Base-by-base conservation (phyloP, 2,113 vertebrate genomes). In the Irena cyanogastra region DNA sequence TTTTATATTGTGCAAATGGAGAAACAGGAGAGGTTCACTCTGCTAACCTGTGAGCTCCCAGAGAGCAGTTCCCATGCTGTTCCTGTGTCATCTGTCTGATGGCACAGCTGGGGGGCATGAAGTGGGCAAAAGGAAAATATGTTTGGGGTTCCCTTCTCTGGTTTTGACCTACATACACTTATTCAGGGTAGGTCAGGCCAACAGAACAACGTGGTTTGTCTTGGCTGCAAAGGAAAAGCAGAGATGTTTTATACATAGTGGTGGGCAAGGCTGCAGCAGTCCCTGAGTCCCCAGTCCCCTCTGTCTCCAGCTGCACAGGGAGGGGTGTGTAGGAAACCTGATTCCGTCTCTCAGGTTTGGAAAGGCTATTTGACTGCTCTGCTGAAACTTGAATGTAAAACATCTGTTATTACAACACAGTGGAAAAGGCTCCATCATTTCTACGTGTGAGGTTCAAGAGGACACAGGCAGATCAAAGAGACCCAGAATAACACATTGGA, bases 1-100 rank as follows among this genome's bases (percentile, higher is more conserved):
- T 12, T 77, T 65, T 52, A 4, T 56, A 2, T 3, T 44, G 52
- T 53, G 28, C 31, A 72, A 45, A 39, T 31, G 28, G 64, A 56
- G 59, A 44, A n/a, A 14, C 3, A 1, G 10, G 10, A 41, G 18
- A 33, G 21, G 20, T 13, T 77, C 13, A 1, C 37, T 26, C 30
- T 30, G 3, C 42, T 33, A 3, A 35, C 17, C 30, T 6, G 18
- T 2, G 12, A 89, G 63, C 41, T 71, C 57, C 61, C 28, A 20
- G 42, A 2, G 16, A 21, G 31, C 0, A 0, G 26, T 22, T 71
- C 24, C 28, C 28, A 56, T 3, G 2, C 42, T 1, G 0, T 26
- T 5, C 24, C 56, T 5, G 2, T 7, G 33, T 35, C 39, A 14
- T 11, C 44, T 60, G 27, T n/a, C 83, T 37, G 35, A 12, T 13